Percentiles rank a stretch among this genome's conserved stretches.
These are phyloP conservation scores for Dolichallabes microphthalmus DNA, from an alignment of 2,113 vertebrate genomes.

Conservation along the genomic window DNA sequence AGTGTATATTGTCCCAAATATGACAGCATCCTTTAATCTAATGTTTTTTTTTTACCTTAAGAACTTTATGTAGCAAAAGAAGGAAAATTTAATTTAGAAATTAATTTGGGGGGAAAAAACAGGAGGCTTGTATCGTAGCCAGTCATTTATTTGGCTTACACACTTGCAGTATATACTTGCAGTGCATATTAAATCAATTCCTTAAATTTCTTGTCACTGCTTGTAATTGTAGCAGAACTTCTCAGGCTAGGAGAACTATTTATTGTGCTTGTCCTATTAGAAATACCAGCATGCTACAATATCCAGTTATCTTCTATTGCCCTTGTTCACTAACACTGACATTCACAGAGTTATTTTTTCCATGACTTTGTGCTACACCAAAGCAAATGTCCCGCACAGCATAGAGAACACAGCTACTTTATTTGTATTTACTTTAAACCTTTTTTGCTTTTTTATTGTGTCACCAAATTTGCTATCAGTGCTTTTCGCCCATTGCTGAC, in stretches of 20 bases:
- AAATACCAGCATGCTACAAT: not conserved
- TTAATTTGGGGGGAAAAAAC: not conserved
- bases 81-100: not conserved
- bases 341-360: conserved; percentile 11
- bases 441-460: conserved; percentile 46
- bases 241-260: conserved; percentile 47
- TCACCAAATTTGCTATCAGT: conserved; percentile 60
- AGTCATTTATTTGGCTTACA: not conserved
- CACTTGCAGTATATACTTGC: not conserved
- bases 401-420: conserved; percentile 36
- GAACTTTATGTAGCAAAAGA: not conserved
- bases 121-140: not conserved
- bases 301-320: not conserved
- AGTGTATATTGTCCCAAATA: not conserved
- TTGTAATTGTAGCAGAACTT: conserved; percentile 52
- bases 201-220: conserved; percentile 57
- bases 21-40: not conserved
- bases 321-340: conserved; percentile 37
- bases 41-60: not conserved
- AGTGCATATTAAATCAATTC: not conserved
- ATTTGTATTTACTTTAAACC: conserved; percentile 45
- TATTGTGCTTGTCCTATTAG: conserved; percentile 1
- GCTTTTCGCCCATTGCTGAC: conserved; percentile 58
- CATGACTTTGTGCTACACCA: not conserved
- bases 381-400: not conserved